Percentiles rank a stretch among this genome's conserved stretches.
Evolutionary conservation across 2,113 vertebrate genomes (phyloP).

Genomic region (Pavo muticus): DNA sequence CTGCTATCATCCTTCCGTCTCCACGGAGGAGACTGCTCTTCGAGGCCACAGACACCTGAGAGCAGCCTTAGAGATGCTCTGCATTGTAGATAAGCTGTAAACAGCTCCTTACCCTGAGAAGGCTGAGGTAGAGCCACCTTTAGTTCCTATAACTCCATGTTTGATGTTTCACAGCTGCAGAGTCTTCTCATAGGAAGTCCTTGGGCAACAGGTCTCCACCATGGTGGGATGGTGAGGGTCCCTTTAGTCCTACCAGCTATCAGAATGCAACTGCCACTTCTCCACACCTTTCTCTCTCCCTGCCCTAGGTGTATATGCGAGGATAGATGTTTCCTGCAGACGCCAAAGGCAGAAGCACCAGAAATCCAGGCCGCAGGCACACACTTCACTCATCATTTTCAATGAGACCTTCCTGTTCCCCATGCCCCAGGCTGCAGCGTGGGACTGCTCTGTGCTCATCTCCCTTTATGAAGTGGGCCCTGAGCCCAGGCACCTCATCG

Average conservation of each 20-base stretch:
- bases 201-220: neutral
- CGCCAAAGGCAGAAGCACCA: slow-evolving; percentile 77
- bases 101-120: neutral
- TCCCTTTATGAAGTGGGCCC: slow-evolving; percentile 75
- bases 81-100: neutral
- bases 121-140: neutral
- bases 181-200: neutral
- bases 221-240: neutral
- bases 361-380: slow-evolving; percentile 69
- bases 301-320: slow-evolving; percentile 71
- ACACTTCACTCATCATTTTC: slow-evolving; percentile 74
- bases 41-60: neutral
- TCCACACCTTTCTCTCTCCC: neutral
- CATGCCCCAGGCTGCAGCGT: slow-evolving; percentile 68
- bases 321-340: slow-evolving; percentile 78
- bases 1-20: neutral
- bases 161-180: neutral
- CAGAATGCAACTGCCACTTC: neutral
- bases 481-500: slow-evolving; percentile 70
- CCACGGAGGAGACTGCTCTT: neutral
- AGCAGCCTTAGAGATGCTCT: neutral
- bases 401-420: slow-evolving; percentile 81
- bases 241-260: neutral
- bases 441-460: slow-evolving; percentile 72
- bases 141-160: neutral